Evolutionary conservation across 2,113 vertebrate species (phyloP).

Genomic region (Chaetorhynchus papuensis): DNA sequence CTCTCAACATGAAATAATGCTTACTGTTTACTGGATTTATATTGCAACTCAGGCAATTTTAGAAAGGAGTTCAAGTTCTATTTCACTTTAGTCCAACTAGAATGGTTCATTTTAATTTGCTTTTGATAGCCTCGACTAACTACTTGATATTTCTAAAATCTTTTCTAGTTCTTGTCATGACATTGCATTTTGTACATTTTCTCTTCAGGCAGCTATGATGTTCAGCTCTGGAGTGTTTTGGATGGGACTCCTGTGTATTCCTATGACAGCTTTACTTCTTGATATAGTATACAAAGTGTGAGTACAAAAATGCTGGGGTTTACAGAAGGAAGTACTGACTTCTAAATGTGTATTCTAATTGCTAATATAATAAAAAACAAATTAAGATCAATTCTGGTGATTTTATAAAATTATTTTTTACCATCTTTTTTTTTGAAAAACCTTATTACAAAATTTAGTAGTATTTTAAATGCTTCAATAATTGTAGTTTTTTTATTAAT

Average conservation of each 20-base stretch:
- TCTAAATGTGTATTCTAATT: not conserved
- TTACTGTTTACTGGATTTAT: not conserved
- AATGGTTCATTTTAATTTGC: not conserved
- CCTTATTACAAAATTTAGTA: not conserved
- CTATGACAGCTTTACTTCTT: constrained; percentile 87
- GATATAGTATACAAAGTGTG: constrained; percentile 95
- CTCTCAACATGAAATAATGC: not conserved
- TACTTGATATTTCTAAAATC: not conserved
- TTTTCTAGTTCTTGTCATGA: not conserved
- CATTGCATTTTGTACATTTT: not conserved
- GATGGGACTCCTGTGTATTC: constrained; percentile 93
- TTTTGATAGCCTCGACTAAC: not conserved
- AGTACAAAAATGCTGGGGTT: constrained; percentile 63
- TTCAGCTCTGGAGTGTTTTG: constrained; percentile 95
- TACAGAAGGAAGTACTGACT: not conserved
- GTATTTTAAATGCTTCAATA: not conserved
- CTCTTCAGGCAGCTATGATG: constrained; percentile 87
- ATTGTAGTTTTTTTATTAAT: not conserved
- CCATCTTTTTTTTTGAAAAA: not conserved
- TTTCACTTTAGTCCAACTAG: not conserved
- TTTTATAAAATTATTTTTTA: not conserved
- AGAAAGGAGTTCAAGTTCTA: not conserved
- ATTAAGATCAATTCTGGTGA: not conserved
- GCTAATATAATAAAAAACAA: not conserved
- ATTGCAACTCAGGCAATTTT: not conserved